phyloP scores from a whole-genome alignment of 2,888 invertebrate species.

The Eretmocerus hayati region DNA sequence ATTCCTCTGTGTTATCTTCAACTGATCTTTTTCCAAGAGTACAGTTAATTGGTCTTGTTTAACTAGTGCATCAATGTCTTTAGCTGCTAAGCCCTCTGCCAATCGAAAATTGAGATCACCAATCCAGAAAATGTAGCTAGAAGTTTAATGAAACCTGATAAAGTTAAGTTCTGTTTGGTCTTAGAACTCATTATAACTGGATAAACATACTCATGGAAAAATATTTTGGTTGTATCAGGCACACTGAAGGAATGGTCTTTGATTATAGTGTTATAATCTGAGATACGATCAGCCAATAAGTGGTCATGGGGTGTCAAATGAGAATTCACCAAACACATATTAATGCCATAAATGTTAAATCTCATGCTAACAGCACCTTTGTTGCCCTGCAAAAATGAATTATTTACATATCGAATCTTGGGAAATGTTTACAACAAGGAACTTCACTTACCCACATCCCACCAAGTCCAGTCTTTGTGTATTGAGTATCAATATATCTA shows the following conservation, averaged over 20 bases:
- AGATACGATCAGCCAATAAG: constrained; percentile 72
- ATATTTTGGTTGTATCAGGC: constrained; percentile 74
- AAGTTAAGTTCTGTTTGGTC: background rate
- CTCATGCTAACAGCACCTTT: constrained; percentile 90
- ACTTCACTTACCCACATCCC: constrained; percentile 78
- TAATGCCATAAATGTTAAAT: constrained; percentile 81
- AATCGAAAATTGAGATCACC: constrained; percentile 86
- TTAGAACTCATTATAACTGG: background rate
- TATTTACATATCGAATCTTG: background rate
- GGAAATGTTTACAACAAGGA: background rate
- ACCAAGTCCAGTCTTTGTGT: constrained; percentile 82
- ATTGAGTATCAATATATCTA: constrained; percentile 77
- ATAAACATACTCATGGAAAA: constrained; percentile 50
- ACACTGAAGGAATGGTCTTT: constrained; percentile 75
- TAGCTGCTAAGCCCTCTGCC: constrained; percentile 54
- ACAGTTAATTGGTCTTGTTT: constrained; percentile 59
- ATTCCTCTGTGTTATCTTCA: constrained; percentile 61
- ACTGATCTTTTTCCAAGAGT: constrained; percentile 71
- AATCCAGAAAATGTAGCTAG: constrained; percentile 83
- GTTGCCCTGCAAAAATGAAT: constrained; percentile 66
- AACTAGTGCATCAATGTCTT: constrained; percentile 61
- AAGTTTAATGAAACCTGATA: background rate
- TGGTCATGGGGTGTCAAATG: constrained; percentile 89
- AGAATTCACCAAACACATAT: constrained; percentile 79
- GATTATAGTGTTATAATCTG: constrained; percentile 81